Evolutionary conservation across 2,888 invertebrate species (phyloP).

Genomic region (Lissonota sp.): DNA sequence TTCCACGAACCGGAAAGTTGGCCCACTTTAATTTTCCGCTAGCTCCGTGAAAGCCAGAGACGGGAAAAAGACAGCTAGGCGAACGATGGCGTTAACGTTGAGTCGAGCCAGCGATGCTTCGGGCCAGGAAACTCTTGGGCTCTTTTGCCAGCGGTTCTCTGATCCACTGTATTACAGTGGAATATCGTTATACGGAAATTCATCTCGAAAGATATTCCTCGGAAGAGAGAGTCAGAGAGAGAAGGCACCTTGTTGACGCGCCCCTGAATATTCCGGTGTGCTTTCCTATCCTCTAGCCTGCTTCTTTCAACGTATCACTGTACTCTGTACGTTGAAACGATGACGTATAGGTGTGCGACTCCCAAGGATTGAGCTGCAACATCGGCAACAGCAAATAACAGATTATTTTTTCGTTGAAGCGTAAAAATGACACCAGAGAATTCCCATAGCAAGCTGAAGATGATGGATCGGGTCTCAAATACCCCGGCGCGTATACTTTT

Average conservation of each 20-base stretch:
- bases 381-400: conserved; percentile 1
- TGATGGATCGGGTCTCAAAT: conserved; percentile 17
- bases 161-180: conserved; percentile 28
- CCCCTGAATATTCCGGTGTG: background rate
- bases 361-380: background rate
- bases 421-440: conserved; percentile 7
- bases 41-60: conserved; percentile 67
- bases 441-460: conserved; percentile 4
- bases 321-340: conserved; percentile 1
- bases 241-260: conserved; percentile 8
- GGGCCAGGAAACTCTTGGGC: conserved; percentile 40
- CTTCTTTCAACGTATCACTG: conserved; percentile 33
- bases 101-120: conserved; percentile 43
- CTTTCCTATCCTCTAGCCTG: conserved; percentile 30
- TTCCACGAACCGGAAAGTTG: conserved; percentile 73
- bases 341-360: background rate
- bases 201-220: conserved; percentile 31
- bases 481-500: background rate
- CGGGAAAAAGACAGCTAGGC: conserved; percentile 50
- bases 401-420: background rate
- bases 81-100: conserved; percentile 67
- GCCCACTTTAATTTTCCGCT: conserved; percentile 78
- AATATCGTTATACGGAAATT: conserved; percentile 44
- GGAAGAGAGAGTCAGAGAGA: background rate
- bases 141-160: conserved; percentile 34